These are phyloP conservation scores for Tylochromis polylepis DNA, from an alignment of 2,113 vertebrate genomes.

Conservation along the genomic window DNA sequence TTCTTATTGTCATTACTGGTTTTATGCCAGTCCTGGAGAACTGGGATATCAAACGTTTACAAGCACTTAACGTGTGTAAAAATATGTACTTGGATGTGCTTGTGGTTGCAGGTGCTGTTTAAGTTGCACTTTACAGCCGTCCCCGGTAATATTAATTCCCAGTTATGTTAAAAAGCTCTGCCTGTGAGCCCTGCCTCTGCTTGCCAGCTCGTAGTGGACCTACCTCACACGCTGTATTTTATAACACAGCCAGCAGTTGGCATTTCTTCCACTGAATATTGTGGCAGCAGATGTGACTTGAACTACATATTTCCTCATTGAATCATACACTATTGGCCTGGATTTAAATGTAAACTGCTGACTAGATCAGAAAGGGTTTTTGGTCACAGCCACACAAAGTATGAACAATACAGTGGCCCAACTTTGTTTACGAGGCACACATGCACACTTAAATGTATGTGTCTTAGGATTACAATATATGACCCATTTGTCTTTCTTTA, in stretches of 20 bases:
- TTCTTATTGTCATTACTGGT: neutral
- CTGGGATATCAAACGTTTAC: neutral
- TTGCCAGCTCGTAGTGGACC: neutral
- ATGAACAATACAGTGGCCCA: slow-evolving; percentile 10
- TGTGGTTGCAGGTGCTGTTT: slow-evolving; percentile 10
- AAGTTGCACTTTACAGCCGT: slow-evolving; percentile 8
- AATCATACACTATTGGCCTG: neutral
- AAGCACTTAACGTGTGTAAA: neutral
- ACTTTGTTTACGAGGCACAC: slow-evolving; percentile 28
- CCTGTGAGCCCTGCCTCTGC: neutral
- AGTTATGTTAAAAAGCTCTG: neutral
- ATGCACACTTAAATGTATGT: slow-evolving; percentile 19
- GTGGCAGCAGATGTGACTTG: neutral
- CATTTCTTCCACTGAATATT: neutral
- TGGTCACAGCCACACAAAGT: neutral
- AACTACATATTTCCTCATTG: neutral
- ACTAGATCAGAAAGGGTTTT: neutral
- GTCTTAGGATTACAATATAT: slow-evolving; percentile 39
- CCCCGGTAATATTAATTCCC: neutral
- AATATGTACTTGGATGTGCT: neutral
- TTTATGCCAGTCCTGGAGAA: neutral
- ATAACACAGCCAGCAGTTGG: neutral
- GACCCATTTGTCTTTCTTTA: slow-evolving; percentile 53
- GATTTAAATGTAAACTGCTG: slow-evolving; percentile 24
- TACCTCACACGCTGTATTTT: neutral